Base-by-base conservation (phyloP, 2,888 invertebrate species). In the Apomyelois bistriatella region DNA sequence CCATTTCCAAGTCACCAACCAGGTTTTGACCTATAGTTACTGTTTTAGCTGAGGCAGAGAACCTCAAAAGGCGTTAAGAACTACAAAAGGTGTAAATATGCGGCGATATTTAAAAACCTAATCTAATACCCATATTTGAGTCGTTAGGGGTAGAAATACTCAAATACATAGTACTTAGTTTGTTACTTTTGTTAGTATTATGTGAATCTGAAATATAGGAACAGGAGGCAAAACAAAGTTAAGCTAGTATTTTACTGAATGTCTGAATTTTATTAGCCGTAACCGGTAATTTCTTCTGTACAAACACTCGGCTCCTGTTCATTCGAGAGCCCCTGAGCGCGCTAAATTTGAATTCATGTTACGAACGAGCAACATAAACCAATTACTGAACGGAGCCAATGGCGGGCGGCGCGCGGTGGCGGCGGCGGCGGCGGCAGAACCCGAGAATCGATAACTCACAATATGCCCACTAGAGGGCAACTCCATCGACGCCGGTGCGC, bases 301-400 rank as follows among this genome's bases (percentile, higher is more conserved):
- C 74, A 81, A 80, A 80, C 74, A 79, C 76, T 77, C 74, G 62
- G 67, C 72, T 77, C 10, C 71, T 74, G 76, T 82, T 76, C 74
- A 74, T 76, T 78, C 67, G 72, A 76, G 72, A 70, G 76, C 71
- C 76, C 75, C 76, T 70, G 70, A 74, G 77, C 82, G 85, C 88
- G 85, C 83, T 84, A 88, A 88, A 89, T 88, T 89, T 89, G 84
- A 88, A 89, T 87, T 87, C 87, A 87, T 85, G 85, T 78, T 85
- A 82, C 85, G 83, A 85, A 85, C 83, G 72, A 78, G 76, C 82
- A 76, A 81, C 83, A 84, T 86, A 88, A 88, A 89, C 85, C 85
- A 89, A 89, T 88, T 88, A 87, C 81, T 72, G 74, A 76, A 72
- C 74, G 70, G 75, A 82, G 74, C 87, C 89, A 87, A 86, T 90